Evolutionary conservation across 37 sponge, comb jelly and placozoan genomes (phyloP), one percentile per base, ranked within the genome.

Genomic region (Cliona cf. orientalis): DNA sequence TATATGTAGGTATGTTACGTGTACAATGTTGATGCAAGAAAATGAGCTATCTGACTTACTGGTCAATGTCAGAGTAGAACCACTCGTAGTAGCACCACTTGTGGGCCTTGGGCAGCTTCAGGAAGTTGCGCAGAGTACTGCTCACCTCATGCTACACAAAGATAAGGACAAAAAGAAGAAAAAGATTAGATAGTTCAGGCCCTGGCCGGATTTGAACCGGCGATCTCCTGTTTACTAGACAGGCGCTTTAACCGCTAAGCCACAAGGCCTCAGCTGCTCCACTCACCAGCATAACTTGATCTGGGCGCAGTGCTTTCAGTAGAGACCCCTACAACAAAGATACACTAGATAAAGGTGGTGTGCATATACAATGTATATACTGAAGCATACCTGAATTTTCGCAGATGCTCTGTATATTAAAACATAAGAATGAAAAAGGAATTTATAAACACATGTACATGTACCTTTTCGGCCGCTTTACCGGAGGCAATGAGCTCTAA

Each of bases 51-150:
- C 49, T 19, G 6, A 75, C 91, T 81, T 34, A 89, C 90, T 81
- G 88, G 82, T 95, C 96, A 66, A 95, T 89, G 38, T 88, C 85
- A 58, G 96, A 95, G 79, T 91, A 95, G 61, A 95, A 91, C 96
- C 96, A 95, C 57, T 95, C 96, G 46, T 95, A 89, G 66, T 76
- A 83, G 39, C 92, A 95, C 92, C 92, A 95, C 41, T 82, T 81
- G 58, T 86, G 89, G 42, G 96, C 96, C 87, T 95, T 95, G 71
- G 83, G 87, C 1, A 95, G 64, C 80, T 91, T 88, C 42, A 95
- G 58, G 23, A 95, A 53, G 80, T 81, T 81, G 11, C 81, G 58
- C 14, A 81, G 62, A 21, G 34, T 57, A n/a, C 81, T 81, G 69
- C 81, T 81, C 60, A 81, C 81, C 17, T 43, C 1, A 38, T 71